phyloP scores from a whole-genome alignment of 2,888 invertebrate species.

The Nephrocerus scutellatus region DNA sequence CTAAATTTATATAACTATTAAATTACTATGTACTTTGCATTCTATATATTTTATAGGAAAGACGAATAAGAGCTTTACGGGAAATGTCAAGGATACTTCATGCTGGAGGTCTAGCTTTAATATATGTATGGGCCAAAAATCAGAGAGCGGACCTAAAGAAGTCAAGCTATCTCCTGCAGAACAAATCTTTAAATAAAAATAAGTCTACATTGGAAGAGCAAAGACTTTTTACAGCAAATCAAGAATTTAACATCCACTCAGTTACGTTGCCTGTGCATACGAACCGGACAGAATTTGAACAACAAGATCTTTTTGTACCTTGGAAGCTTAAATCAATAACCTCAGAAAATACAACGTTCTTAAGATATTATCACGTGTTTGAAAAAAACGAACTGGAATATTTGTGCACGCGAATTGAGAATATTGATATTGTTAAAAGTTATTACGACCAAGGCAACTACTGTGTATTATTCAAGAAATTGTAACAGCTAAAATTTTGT shows the following conservation, averaged over 20 bases:
- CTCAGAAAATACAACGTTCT: slow-evolving; percentile 51
- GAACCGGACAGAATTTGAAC: slow-evolving; percentile 82
- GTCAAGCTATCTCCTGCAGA: slow-evolving; percentile 64
- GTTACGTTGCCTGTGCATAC: slow-evolving; percentile 66
- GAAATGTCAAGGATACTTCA: slow-evolving; percentile 71
- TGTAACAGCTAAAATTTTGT: too few species aligned
- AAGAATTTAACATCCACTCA: slow-evolving; percentile 18
- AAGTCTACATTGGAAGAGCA: slow-evolving; percentile 44
- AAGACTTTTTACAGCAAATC: slow-evolving; percentile 26
- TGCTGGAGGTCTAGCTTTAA: slow-evolving; percentile 67
- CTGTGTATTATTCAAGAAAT: too few species aligned
- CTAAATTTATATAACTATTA: not conserved
- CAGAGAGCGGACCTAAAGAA: slow-evolving; percentile 62
- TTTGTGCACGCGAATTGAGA: slow-evolving; percentile 54
- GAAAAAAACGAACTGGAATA: slow-evolving; percentile 70
- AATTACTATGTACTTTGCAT: too few species aligned
- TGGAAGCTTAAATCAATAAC: slow-evolving; percentile 67
- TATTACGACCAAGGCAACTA: slow-evolving; percentile 98
- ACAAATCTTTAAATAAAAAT: slow-evolving; percentile 49
- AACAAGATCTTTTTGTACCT: slow-evolving; percentile 89
- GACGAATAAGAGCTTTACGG: slow-evolving; percentile 65
- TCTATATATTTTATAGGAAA: slow-evolving; percentile 49
- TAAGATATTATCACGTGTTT: slow-evolving; percentile 92
- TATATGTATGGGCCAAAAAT: slow-evolving; percentile 96
- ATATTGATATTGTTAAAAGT: slow-evolving; percentile 54